A percentile compares a stretch with the other conserved stretches of the same genome.
These are phyloP conservation scores for Thymelicus lineola DNA, from an alignment of 2,888 invertebrate genomes.

Conservation along the genomic window DNA sequence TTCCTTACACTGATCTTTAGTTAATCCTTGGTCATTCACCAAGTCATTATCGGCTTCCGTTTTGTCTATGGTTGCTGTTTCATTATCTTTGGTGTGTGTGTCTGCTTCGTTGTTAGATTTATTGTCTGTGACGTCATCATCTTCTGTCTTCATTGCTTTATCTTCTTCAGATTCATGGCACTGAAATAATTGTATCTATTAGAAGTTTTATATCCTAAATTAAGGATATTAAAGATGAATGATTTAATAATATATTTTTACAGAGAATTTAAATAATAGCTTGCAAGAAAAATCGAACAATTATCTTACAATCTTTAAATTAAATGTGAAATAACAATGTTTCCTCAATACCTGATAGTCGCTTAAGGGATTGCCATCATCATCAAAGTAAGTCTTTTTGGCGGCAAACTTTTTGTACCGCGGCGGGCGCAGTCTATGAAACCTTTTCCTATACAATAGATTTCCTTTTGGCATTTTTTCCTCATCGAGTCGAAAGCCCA, in stretches of 20 bases:
- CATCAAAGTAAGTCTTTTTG: slow-evolving; percentile 88
- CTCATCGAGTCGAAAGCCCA: slow-evolving; percentile 81
- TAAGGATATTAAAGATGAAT: no score
- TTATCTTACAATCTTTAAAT: no score
- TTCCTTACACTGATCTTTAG: slow-evolving; percentile 37
- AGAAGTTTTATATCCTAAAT: no score
- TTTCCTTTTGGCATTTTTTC: slow-evolving; percentile 79
- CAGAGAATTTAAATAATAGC: no score
- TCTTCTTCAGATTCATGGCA: slow-evolving; percentile 65
- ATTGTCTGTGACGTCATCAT: slow-evolving; percentile 59
- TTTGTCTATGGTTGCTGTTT: slow-evolving; percentile 37
- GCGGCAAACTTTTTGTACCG: slow-evolving; percentile 68
- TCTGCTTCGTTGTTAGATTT: slow-evolving; percentile 58
- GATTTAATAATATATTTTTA: no score
- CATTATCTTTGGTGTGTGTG: slow-evolving; percentile 38
- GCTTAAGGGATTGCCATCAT: slow-evolving; percentile 84
- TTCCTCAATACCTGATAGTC: slow-evolving; percentile 56
- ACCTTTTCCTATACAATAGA: slow-evolving; percentile 87
- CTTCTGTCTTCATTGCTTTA: slow-evolving; percentile 67
- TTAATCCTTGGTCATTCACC: slow-evolving; percentile 40
- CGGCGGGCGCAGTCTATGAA: slow-evolving; percentile 83
- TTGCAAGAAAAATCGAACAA: no score
- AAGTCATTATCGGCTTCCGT: slow-evolving; percentile 29
- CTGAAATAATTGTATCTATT: slow-evolving; percentile 47
- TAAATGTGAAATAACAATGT: no score